Percentiles rank a stretch among this genome's conserved stretches.
Conservation (phyloP, 2,888 invertebrate species). For the Choreutis nemorana region DNA sequence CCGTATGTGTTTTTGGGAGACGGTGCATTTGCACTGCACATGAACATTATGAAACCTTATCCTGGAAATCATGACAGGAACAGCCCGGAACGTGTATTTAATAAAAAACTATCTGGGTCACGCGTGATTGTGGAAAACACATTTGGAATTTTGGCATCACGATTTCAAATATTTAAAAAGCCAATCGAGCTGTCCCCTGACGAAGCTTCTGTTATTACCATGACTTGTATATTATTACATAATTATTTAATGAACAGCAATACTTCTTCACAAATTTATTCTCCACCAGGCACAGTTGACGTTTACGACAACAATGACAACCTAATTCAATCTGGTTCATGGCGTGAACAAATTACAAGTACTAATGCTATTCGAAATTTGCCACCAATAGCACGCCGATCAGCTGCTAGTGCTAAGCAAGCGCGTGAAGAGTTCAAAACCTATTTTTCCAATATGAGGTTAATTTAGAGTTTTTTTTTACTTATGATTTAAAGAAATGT, state of each 20-base stretch:
- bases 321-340: constrained; percentile 3
- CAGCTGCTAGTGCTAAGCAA: constrained; percentile 6
- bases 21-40: constrained; percentile 11
- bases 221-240: constrained; percentile 9
- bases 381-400: constrained; percentile 4
- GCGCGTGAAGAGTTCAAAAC: constrained; percentile 7
- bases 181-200: constrained; percentile 4
- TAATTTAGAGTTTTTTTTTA: constrained; percentile 6
- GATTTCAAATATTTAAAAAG: constrained; percentile 7
- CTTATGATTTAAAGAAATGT: constrained; percentile 2
- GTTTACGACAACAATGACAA: constrained; percentile 1
- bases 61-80: constrained; percentile 7
- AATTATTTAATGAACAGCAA: constrained; percentile 1
- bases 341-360: constrained; percentile 1
- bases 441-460: constrained; percentile 6
- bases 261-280: constrained; percentile 2
- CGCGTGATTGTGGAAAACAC: constrained; percentile 11
- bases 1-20: constrained; percentile 11
- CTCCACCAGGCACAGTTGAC: constrained; percentile 2
- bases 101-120: constrained; percentile 4
- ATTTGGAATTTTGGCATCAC: constrained; percentile 6
- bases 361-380: constrained; percentile 2
- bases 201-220: constrained; percentile 6
- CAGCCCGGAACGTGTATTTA: constrained; percentile 7
- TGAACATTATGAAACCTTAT: constrained; percentile 9